These are phyloP conservation scores for Procambarus virginalis DNA, from an alignment of 1,140 invertebrate species.

Conservation along the genomic window DNA sequence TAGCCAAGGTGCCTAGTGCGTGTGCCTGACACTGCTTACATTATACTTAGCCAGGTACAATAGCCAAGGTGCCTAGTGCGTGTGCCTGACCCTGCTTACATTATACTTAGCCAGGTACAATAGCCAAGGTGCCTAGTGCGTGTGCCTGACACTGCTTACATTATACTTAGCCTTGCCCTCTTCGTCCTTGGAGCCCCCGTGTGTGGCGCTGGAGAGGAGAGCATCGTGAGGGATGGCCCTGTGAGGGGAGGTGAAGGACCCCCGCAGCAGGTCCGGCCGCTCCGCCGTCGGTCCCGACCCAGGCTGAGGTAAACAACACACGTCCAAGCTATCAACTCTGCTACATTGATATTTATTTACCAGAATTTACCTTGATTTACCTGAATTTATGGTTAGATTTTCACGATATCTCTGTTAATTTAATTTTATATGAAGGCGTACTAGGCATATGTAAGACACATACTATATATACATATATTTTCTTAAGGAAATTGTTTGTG, in stretches of 20 bases:
- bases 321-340: no score
- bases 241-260: conserved; percentile 46
- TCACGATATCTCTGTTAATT: no score
- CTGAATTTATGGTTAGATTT: no score
- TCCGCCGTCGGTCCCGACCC: conserved; percentile 34
- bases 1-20: no score
- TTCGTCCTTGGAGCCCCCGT: conserved; percentile 34
- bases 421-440: no score
- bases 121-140: no score
- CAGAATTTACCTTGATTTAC: no score
- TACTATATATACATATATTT: no score
- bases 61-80: no score
- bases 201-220: conserved; percentile 16
- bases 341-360: no score
- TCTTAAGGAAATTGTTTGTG: no score
- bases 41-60: conserved; percentile 60
- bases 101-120: conserved; percentile 25
- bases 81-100: conserved; percentile 3
- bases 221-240: conserved; percentile 28
- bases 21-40: conserved; percentile 8
- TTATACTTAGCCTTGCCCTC: conserved; percentile 63
- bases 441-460: no score
- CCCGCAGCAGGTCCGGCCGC: conserved; percentile 42
- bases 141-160: conserved; percentile 8
- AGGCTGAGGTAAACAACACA: background rate